Conservation (phyloP, 1,140 invertebrate species). For the Drosophila nebulosa region DNA sequence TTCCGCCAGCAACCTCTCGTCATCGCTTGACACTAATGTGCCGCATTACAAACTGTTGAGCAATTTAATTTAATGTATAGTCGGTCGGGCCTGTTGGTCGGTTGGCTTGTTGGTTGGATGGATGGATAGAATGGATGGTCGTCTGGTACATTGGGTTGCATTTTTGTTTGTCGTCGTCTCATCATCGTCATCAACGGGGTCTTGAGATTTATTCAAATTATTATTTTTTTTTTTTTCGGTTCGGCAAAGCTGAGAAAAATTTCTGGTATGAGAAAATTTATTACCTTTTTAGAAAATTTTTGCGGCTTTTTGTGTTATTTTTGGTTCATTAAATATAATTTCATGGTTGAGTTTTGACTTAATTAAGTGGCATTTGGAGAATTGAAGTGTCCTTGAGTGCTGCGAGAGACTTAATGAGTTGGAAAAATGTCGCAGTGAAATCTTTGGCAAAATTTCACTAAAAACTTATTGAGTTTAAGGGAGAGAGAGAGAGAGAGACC, state of each 20-base stretch:
- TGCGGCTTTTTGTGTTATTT: constrained; percentile 68
- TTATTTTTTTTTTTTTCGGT: constrained; percentile 22
- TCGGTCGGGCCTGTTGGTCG: constrained; percentile 5
- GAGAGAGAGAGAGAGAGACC: background rate
- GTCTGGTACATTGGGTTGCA: constrained; percentile 18
- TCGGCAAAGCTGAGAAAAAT: background rate
- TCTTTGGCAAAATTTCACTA: background rate
- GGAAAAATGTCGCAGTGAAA: constrained; percentile 56
- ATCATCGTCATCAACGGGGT: constrained; percentile 17
- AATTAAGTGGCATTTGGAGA: constrained; percentile 57
- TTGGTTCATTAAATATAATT: constrained; percentile 76
- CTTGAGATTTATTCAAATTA: constrained; percentile 68
- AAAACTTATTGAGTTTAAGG: background rate
- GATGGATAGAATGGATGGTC: too few relatives aligned
- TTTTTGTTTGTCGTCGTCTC: constrained; percentile 23
- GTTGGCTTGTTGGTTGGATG: constrained; percentile 12
- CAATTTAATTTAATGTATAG: constrained; percentile 78
- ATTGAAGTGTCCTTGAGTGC: constrained; percentile 20
- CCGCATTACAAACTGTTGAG: constrained; percentile 81
- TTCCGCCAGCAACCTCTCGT: constrained; percentile 36
- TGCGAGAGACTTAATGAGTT: constrained; percentile 51
- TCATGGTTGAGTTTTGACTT: constrained; percentile 64
- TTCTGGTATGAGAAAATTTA: constrained; percentile 45
- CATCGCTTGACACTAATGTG: constrained; percentile 77
- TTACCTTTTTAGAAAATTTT: constrained; percentile 38